Evolutionary conservation across 64 coral and sea anemone genomes (phyloP).

Genomic region (Dendrophyllia cribrosa): DNA sequence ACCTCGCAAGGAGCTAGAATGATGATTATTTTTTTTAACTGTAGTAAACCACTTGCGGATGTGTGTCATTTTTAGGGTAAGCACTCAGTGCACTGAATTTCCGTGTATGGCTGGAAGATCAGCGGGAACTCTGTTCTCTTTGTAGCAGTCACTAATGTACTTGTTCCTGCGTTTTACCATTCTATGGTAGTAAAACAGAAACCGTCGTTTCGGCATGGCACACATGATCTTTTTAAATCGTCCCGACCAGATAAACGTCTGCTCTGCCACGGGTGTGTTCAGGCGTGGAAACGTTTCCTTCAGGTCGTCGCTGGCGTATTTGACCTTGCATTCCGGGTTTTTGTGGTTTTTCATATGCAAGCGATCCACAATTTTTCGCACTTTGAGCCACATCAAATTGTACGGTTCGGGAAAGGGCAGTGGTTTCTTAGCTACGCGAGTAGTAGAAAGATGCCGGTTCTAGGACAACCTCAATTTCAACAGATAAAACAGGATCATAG

Average conservation of each 20-base stretch:
- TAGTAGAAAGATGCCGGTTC: no score
- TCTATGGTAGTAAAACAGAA: conserved; percentile 55
- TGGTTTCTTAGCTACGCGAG: neutral
- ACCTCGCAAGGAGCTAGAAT: no score
- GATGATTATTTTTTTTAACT: no score
- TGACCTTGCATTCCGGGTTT: conserved; percentile 26
- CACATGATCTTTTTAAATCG: conserved; percentile 51
- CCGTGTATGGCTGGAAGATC: conserved; percentile 12
- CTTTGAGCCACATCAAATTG: conserved; percentile 13
- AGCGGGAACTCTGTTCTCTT: conserved; percentile 6
- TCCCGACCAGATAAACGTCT: conserved; percentile 43
- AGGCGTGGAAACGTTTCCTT: neutral
- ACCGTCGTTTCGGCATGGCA: conserved; percentile 44
- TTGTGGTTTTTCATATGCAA: conserved; percentile 42
- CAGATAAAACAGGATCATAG: no score
- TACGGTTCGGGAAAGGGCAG: conserved; percentile 11
- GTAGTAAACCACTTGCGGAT: neutral
- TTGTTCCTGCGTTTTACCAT: conserved; percentile 46
- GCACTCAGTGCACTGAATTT: neutral
- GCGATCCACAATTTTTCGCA: conserved; percentile 18
- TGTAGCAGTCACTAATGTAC: conserved; percentile 17
- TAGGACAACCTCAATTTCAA: no score
- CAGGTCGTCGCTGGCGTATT: conserved; percentile 7
- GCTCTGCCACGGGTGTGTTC: conserved; percentile 54
- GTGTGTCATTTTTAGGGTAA: neutral